These are phyloP conservation scores for Coboldia fuscipes DNA, from an alignment of 1,140 invertebrate genomes.

Conservation along the genomic window DNA sequence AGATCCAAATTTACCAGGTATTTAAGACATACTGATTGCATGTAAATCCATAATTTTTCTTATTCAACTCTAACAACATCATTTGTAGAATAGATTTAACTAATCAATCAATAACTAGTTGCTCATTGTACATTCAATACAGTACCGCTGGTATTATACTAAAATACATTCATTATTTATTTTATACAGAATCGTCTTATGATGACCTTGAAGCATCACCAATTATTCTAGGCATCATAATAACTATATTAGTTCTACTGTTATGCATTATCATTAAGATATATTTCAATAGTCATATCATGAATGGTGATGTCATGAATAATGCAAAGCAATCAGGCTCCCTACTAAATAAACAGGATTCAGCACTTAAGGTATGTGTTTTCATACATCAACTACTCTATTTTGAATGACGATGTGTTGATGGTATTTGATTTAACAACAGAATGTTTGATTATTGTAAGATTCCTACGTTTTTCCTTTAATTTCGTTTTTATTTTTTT, in stretches of 20 bases:
- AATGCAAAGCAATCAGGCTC: constrained; percentile 1
- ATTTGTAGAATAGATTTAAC: constrained; percentile 7
- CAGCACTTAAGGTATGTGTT: not conserved
- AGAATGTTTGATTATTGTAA: no score
- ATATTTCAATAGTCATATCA: constrained; percentile 16
- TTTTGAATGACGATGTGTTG: no score
- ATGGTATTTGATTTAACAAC: no score
- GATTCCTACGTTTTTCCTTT: not conserved
- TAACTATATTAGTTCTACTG: constrained; percentile 20
- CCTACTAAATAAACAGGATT: not conserved
- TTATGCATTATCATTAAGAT: constrained; percentile 17
- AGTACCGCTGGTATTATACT: not conserved
- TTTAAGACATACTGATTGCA: constrained; percentile 4
- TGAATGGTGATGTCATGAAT: constrained; percentile 10
- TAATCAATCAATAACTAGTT: constrained; percentile 13
- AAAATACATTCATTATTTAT: constrained; percentile 3
- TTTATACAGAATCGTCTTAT: constrained; percentile 15
- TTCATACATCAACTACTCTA: no score
- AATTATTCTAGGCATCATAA: constrained; percentile 18
- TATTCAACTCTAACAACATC: not conserved
- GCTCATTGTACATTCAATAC: constrained; percentile 11
- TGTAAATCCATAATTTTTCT: not conserved
- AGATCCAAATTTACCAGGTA: constrained; percentile 19
- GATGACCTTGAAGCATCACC: constrained; percentile 16
- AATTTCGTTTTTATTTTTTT: not conserved